Evolutionary conservation across 2,113 vertebrate species (phyloP), one percentile per base, ranked within the genome.

Genomic region (Lagenorhynchus albirostris): DNA sequence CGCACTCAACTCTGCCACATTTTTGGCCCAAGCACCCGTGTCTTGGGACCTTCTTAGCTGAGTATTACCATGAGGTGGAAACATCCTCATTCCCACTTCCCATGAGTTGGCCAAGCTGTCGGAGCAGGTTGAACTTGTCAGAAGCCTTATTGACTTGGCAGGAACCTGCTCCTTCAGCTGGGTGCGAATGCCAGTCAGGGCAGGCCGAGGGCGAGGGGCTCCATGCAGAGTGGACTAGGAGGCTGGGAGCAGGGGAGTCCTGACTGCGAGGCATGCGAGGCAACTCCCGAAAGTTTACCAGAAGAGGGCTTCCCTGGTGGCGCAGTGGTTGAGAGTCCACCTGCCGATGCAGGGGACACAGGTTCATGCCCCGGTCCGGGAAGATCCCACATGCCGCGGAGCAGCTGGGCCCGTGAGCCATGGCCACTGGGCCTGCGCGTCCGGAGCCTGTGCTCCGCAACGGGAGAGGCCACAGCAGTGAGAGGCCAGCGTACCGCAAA

Each of bases 151-250:
- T n/a, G 55, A 77, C n/a, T 79, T 2, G 17, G 31, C 50, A 86
- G 20, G 18, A 44, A 10, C 31, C 55, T 47, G n/a, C 33, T n/a
- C 41, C 81, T 63, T 14, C n/a, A 53, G 8, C 38, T 17, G 18
- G 11, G n/a, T 1, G 53, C 53, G 29, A 91, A 84, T 5, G 44
- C 13, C 38, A 41, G 20, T 36, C 41, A 41, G 7, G 74, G 8
- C 14, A 41, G 2, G 38, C 2, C 2, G 47, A 7, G 9, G 33
- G 17, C 1, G 3, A 31, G n/a, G 2, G 17, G 5, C 18, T 21
- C 41, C 6, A 0, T 14, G n/a, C 3, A 23, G 29, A 58, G 58
- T 0, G 13, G 41, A 60, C 58, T n/a, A 70, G 50, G 29, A 68
- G n/a, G 25, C 33, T 12, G 8, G 41, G 8, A 5, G 44, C n/a